Percentiles rank a stretch among this genome's conserved stretches.
phyloP scores from a whole-genome alignment of 2,113 vertebrate genomes.

The Carassius gibelio region DNA sequence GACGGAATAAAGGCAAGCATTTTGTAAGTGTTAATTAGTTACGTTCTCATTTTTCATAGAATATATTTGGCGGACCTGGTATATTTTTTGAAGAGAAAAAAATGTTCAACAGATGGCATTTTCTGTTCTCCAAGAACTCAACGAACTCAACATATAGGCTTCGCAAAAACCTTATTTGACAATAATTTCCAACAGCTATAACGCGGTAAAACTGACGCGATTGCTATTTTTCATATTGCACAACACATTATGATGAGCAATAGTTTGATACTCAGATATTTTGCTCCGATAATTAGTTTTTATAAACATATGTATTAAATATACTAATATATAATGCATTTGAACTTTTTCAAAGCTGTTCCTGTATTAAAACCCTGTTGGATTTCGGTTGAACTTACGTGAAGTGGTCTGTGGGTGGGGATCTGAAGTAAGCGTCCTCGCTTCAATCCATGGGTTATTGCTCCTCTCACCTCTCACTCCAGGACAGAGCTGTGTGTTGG shows the following conservation, averaged over 20 bases:
- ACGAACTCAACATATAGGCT: too few species aligned
- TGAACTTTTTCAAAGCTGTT: not conserved
- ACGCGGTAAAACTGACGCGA: not conserved
- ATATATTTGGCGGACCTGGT: not conserved
- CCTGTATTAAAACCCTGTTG: not conserved
- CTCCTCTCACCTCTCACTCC: not conserved
- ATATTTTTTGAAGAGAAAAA: not conserved
- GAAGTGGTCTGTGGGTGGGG: slow-evolving; percentile 2
- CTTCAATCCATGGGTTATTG: slow-evolving; percentile 1
- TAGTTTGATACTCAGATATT: not conserved
- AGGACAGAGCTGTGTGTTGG: slow-evolving; percentile 8
- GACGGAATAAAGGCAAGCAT: not conserved
- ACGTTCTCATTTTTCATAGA: not conserved
- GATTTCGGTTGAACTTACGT: slow-evolving; percentile 8
- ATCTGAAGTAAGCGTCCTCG: not conserved
- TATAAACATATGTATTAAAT: not conserved
- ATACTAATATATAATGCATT: not conserved
- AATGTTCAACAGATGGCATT: not conserved
- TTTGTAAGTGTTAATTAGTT: not conserved
- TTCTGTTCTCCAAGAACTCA: not conserved
- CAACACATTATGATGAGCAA: not conserved
- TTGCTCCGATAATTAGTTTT: not conserved
- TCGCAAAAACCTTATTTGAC: not conserved
- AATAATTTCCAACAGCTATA: not conserved
- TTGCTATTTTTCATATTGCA: not conserved